Percentiles rank a stretch among this genome's conserved stretches.
These are phyloP conservation scores for Corvus moneduloides DNA, from an alignment of 2,113 vertebrate genomes.

Conservation along the genomic window DNA sequence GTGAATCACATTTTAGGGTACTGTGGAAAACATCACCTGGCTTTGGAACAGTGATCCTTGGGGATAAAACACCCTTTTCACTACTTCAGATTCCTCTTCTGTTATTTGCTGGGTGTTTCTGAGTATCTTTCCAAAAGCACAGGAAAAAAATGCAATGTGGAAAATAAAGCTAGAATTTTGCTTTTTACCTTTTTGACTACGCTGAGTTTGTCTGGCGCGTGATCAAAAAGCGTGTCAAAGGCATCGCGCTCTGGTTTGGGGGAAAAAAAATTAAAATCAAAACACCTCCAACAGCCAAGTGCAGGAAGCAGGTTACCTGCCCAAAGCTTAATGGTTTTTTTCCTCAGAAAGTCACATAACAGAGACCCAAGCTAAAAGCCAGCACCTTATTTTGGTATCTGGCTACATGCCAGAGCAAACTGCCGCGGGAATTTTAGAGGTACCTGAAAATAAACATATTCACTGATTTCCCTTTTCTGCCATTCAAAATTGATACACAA, in stretches of 20 bases:
- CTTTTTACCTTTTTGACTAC: constrained; percentile 85
- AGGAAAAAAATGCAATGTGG: background rate
- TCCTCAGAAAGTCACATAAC: background rate
- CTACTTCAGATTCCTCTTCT: background rate
- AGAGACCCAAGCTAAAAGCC: background rate
- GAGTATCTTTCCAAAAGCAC: background rate
- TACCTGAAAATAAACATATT: background rate
- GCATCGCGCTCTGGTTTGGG: constrained; percentile 80
- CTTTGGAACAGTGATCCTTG: background rate
- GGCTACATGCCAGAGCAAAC: background rate
- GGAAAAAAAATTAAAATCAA: background rate
- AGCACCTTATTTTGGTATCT: background rate
- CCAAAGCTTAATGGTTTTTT: background rate
- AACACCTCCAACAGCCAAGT: background rate
- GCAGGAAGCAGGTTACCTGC: background rate
- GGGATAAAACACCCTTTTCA: background rate
- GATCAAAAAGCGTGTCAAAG: constrained; percentile 87
- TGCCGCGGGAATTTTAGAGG: background rate
- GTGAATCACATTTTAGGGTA: background rate
- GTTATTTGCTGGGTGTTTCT: background rate
- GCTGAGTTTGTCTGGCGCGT: constrained; percentile 86
- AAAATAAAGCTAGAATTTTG: background rate
- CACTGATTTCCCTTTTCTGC: background rate
- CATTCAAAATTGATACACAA: background rate
- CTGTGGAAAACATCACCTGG: background rate